Evolutionary conservation across 2,797 vertebrate genomes (phyloP), one percentile per base, ranked within the genome.

Genomic region (Sebastes jordani): DNA sequence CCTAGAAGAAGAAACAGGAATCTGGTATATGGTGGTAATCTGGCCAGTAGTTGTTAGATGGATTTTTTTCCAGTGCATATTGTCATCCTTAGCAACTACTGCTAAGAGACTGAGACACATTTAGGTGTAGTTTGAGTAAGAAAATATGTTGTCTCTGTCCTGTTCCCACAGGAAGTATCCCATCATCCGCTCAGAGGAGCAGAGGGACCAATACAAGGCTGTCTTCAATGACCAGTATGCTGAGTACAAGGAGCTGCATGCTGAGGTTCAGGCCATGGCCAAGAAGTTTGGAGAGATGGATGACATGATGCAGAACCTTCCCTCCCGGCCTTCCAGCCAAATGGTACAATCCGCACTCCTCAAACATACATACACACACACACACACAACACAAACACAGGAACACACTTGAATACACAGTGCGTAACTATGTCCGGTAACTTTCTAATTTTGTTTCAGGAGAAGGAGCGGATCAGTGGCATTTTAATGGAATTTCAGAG

Each of bases 181-280:
- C 58, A 91, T 88, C 78, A 98, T 99, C 89, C 94, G 81, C 62
- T 95, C 96, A 0, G 96, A 97, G 6, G 98, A 99, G 71, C 97
- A 97, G 81, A 93, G 96, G 72, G 98, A 99, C 78, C 96, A 96
- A 64, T 99, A 99, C 88, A 97, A 95, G 90, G 98, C 98, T 0
- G 98, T 99, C 74, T 99, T 99, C 91, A 98, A 98, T 54, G 98
- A 99, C 90, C 98, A 99, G 91, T 97, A 98, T 34, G 96, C 97
- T 0, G 98, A 99, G 85, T 99, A 99, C 92, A 98, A 97, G 90
- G 98, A 99, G 84, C 95, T 99, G n/a, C 97, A 98, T 1, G 72
- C 93, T 3, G 98, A 99, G 90, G 97, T 99, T 38, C 96, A 98
- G 76, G 94, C 91, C 1, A 90, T 97, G 78, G 72, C 96, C 74